Conservation (phyloP, 2,888 invertebrate species). For the Alloscopus bannaensis region DNA sequence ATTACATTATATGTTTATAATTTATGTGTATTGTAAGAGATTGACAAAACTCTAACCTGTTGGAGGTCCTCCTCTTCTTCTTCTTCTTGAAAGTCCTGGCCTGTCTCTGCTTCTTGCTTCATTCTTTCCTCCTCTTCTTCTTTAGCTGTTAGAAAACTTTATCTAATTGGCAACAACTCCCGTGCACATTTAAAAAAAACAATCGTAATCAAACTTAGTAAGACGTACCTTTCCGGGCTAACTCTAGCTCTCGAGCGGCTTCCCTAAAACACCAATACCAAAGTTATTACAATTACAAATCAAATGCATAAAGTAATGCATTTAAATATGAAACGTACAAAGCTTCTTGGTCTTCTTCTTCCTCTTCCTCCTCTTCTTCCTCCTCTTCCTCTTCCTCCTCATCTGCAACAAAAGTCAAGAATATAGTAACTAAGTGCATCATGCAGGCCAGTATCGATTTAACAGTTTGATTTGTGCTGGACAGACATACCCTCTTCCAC, state of each 20-base stretch:
- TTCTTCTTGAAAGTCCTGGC: conserved; percentile 27
- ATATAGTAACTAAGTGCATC: neutral
- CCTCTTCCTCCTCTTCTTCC: conserved; percentile 38
- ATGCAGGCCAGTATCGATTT: too few species aligned
- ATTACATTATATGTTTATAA: too few species aligned
- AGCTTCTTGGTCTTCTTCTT: conserved; percentile 44
- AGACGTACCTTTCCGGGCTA: too few species aligned
- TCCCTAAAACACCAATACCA: too few species aligned
- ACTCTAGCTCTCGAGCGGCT: too few species aligned
- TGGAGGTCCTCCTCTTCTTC: neutral
- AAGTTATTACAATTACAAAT: too few species aligned
- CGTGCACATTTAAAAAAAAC: too few species aligned
- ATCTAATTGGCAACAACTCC: too few species aligned
- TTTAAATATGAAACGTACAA: too few species aligned
- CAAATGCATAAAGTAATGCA: too few species aligned
- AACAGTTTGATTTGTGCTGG: conserved; percentile 10
- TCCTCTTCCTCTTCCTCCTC: neutral
- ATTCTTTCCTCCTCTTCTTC: conserved; percentile 22
- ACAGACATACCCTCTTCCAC: conserved; percentile 30
- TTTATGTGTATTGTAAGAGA: neutral
- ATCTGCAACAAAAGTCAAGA: conserved; percentile 1
- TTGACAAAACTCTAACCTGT: neutral
- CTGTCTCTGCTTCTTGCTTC: conserved; percentile 30
- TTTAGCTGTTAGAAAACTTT: too few species aligned
- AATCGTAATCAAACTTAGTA: too few species aligned